Percentiles rank a stretch among this genome's conserved stretches.
Conservation (phyloP, 2,797 vertebrate species). For the Ceyx erithaca region DNA sequence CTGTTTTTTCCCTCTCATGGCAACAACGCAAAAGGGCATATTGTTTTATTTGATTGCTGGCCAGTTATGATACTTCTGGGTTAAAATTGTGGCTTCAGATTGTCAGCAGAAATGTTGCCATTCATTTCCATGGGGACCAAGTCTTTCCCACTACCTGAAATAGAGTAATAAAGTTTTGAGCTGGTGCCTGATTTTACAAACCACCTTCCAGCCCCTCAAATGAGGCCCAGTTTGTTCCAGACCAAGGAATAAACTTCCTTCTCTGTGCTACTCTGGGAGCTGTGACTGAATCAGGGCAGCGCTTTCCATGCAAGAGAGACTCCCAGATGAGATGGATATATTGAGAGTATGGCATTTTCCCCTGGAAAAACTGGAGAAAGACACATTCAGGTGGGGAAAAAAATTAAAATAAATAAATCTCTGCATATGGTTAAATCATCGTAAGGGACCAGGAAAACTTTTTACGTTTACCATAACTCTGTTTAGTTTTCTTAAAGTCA, state of each 20-base stretch:
- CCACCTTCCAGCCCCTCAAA: neutral
- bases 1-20: neutral
- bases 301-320: neutral
- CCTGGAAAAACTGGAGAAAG: neutral
- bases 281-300: neutral
- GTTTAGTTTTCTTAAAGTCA: neutral
- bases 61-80: neutral
- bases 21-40: neutral
- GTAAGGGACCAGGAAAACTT: neutral
- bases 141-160: neutral
- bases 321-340: neutral
- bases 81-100: neutral
- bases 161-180: neutral
- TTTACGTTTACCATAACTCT: neutral
- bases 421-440: neutral
- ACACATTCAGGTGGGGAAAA: neutral
- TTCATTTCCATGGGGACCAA: neutral
- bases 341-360: neutral
- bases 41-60: neutral
- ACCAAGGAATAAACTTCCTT: neutral
- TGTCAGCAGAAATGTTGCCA: neutral
- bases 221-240: neutral
- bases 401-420: neutral
- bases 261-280: neutral
- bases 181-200: neutral